Percentiles rank a stretch among this genome's conserved stretches.
Evolutionary conservation across 2,113 vertebrate genomes (phyloP).

Genomic region (Gallinago paraguaiae): DNA sequence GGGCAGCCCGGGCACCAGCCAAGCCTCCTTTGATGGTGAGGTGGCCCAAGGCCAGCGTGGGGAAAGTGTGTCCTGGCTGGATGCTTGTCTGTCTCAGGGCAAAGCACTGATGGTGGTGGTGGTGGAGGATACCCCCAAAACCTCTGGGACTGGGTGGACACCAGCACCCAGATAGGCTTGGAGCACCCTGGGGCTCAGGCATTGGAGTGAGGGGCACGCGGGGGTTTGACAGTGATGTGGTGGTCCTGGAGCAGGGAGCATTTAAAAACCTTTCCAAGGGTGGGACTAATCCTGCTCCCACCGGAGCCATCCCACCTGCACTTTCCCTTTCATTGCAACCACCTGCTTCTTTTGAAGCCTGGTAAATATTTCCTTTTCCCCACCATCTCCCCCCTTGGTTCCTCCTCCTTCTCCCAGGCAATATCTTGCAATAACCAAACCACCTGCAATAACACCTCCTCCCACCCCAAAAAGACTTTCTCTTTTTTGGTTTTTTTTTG

Average conservation of each 20-base stretch:
- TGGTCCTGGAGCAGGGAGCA: not conserved
- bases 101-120: not conserved
- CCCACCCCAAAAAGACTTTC: not conserved
- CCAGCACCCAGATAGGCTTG: not conserved
- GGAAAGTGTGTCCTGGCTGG: not conserved
- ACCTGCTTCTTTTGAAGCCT: not conserved
- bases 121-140: not conserved
- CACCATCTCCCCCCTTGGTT: not conserved
- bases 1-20: not conserved
- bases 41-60: not conserved
- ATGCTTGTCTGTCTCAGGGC: too few relatives aligned
- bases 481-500: not conserved
- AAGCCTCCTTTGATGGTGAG: not conserved
- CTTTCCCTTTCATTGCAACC: not conserved
- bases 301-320: not conserved
- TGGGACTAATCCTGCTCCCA: not conserved
- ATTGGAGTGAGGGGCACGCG: not conserved
- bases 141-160: not conserved
- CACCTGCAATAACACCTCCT: not conserved
- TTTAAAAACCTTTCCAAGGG: not conserved
- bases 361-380: constrained; percentile 1
- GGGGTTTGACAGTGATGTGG: not conserved
- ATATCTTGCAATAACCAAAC: not conserved
- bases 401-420: not conserved
- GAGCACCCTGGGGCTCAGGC: not conserved